Conservation (phyloP, 2,113 vertebrate genomes). For the Rhinopomastus cyanomelas region DNA sequence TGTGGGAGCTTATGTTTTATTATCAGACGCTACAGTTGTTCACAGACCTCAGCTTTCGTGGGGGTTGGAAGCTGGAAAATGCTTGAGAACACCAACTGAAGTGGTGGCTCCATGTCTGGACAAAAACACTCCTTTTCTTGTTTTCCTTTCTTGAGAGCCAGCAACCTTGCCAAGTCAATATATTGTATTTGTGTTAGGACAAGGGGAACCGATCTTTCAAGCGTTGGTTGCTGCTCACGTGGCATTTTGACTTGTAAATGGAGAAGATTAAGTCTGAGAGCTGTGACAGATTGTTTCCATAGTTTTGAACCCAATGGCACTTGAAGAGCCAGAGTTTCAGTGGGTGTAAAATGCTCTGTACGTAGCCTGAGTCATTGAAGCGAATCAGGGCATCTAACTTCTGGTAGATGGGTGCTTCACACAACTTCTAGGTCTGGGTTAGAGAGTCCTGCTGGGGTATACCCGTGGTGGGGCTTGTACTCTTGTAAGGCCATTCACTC, state of each 20-base stretch:
- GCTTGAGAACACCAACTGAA: neutral
- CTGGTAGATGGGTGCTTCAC: neutral
- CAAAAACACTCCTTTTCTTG: neutral
- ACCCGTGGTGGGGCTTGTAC: neutral
- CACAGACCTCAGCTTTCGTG: neutral
- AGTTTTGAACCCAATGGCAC: neutral
- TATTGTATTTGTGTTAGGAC: conserved; percentile 51
- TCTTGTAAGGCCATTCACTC: neutral
- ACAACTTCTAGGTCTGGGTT: neutral
- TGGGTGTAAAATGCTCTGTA: neutral
- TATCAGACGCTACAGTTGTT: neutral
- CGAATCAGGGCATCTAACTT: neutral
- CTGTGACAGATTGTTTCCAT: conserved; percentile 14
- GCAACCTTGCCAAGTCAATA: conserved; percentile 36
- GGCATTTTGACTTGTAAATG: conserved; percentile 54
- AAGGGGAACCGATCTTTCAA: conserved; percentile 52
- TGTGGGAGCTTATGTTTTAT: neutral
- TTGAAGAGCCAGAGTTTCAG: neutral
- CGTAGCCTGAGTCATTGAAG: neutral
- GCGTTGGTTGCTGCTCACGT: conserved; percentile 27
- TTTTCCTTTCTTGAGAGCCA: conserved; percentile 20
- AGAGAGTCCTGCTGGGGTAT: neutral
- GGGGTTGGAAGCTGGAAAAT: neutral
- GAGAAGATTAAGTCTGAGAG: conserved; percentile 26
- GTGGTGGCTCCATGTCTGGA: neutral